Evolutionary conservation across 2,113 vertebrate species (phyloP), one percentile per base, ranked within the genome.

Genomic region (Potamarius usumacintae): DNA sequence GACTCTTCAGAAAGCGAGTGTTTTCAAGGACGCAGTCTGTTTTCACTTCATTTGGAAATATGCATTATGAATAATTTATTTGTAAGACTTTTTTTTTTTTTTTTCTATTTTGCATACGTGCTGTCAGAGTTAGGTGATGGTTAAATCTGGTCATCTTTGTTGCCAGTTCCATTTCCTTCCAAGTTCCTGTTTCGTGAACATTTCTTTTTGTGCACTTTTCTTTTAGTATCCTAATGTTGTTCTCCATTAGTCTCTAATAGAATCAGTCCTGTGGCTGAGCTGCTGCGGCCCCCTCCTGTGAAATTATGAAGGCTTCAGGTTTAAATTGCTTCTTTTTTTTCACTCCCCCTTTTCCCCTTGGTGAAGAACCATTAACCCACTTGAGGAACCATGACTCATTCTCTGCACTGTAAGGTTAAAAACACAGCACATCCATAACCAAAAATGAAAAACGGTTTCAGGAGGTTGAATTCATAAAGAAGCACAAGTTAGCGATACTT

Each of bases 21-120:
- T 82, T 62, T 82, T 82, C 79, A 82, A 82, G 79, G 79, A 82
- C 79, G 14, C 79, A 4, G 27, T 81, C 79, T 81, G 30, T 82
- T 82, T 82, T 82, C 30, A 12, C 57, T 62, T 60, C 76, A 63
- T 27, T 9, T 69, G 93, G 86, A 93, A 93, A 93, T 90, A 91
- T 92, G 86, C 89, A 92, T 85, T 88, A 80, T 93, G 91, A 93
- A 94, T 94, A 92, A 93, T 93, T 89, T 63, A 90, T 89, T 84
- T 48, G 10, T 17, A 82, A 77, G 77, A 57, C 62, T 63, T 53
- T 6, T 88, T 30, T 30, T 63, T 53, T 6, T 88, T 30, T 30
- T 34, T 42, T 42, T 4, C 14, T 25, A 30, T 57, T 63, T 69
- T 67, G 50, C 76, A 77, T 74, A 52, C 18, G 30, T 62, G 25